A percentile compares a stretch with the other conserved stretches of the same genome.
Conservation (phyloP, 2,797 vertebrate species). For the Oryzias dopingdopingensis region DNA sequence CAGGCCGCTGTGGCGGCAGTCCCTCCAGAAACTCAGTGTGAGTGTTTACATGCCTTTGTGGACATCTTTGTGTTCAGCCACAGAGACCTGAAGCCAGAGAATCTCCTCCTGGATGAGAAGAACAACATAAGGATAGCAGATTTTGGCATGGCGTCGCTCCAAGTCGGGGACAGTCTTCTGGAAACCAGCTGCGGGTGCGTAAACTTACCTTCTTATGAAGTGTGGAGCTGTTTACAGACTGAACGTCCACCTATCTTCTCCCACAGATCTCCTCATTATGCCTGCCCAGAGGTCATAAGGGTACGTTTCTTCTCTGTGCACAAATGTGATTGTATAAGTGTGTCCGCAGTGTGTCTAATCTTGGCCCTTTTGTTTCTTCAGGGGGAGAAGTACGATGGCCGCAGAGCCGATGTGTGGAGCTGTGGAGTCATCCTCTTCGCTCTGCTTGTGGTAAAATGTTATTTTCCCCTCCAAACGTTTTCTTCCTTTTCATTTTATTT, state of each 20-base stretch:
- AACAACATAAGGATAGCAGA: conserved; percentile 92
- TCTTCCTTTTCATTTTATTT: background rate
- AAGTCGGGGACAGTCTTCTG: conserved; percentile 89
- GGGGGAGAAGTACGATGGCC: conserved; percentile 92
- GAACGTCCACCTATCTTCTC: conserved; percentile 3
- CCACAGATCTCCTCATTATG: conserved; percentile 94
- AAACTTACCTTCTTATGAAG: too few species aligned
- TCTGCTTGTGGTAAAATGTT: conserved; percentile 84
- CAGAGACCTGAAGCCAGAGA: conserved; percentile 92
- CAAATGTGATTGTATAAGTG: conserved; percentile 1
- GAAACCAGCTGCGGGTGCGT: conserved; percentile 85
- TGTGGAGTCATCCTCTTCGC: conserved; percentile 94
- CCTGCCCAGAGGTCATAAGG: conserved; percentile 97
- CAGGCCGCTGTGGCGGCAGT: too few species aligned
- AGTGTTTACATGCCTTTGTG: too few species aligned
- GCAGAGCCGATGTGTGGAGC: conserved; percentile 91
- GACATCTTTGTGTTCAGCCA: conserved; percentile 69
- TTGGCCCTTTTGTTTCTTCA: conserved; percentile 37
- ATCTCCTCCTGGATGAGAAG: conserved; percentile 90
- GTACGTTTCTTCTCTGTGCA: conserved; percentile 73
- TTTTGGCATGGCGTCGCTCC: conserved; percentile 92
- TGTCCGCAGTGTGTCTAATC: conserved; percentile 7
- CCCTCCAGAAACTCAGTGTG: too few species aligned
- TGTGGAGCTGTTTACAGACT: background rate
- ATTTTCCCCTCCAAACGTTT: background rate